These are phyloP conservation scores for Petrophora chlorosata DNA, from an alignment of 2,888 invertebrate species.

Conservation along the genomic window DNA sequence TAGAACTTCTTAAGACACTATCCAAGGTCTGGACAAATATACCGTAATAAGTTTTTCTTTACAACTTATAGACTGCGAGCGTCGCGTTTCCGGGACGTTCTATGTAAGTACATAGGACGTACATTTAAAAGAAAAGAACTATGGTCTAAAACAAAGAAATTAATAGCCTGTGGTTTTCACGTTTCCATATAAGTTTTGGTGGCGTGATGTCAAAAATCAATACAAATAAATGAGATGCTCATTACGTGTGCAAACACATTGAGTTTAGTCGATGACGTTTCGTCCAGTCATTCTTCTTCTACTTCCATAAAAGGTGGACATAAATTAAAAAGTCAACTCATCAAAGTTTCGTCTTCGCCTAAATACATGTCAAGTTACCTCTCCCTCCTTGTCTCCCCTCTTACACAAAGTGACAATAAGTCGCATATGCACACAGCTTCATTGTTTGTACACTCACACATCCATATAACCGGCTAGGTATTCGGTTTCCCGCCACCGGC, in stretches of 20 bases:
- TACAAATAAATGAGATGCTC: conserved; percentile 54
- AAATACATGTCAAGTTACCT: conserved; percentile 82
- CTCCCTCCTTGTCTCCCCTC: conserved; percentile 78
- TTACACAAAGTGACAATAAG: conserved; percentile 81
- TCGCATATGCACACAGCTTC: conserved; percentile 66
- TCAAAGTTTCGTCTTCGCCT: conserved; percentile 79
- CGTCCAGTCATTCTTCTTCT: conserved; percentile 44
- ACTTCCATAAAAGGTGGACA: conserved; percentile 60
- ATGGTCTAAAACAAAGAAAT: background rate
- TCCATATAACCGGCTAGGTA: conserved; percentile 71
- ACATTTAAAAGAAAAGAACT: background rate
- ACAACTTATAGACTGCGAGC: no score
- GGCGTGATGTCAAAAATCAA: conserved; percentile 71
- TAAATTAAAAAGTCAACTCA: conserved; percentile 80
- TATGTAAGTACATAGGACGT: background rate
- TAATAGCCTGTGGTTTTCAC: conserved; percentile 42
- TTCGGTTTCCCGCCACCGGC: conserved; percentile 83
- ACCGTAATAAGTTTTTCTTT: no score
- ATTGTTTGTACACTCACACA: conserved; percentile 78
- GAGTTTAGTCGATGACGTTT: conserved; percentile 46
- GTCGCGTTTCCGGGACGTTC: no score
- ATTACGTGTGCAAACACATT: conserved; percentile 61
- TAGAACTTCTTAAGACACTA: no score
- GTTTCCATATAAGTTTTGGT: conserved; percentile 63
- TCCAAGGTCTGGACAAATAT: no score